Conservation (phyloP, 2,113 vertebrate species). For the Polyodon spathula region DNA sequence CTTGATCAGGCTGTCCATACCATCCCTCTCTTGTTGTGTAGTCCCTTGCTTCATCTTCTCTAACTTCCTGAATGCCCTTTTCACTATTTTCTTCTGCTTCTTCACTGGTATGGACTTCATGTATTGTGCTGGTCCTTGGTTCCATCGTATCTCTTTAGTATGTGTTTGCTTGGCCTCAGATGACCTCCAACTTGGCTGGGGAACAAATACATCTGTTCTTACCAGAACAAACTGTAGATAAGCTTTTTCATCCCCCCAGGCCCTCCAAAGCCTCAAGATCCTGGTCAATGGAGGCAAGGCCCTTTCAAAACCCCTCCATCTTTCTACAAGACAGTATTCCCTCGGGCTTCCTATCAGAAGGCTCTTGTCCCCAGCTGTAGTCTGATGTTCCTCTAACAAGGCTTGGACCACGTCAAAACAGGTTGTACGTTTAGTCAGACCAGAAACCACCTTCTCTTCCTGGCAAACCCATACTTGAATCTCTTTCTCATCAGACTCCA, state of each 20-base stretch:
- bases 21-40: constrained; percentile 55
- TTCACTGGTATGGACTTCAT: constrained; percentile 71
- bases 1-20: constrained; percentile 74
- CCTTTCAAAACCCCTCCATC: constrained; percentile 85
- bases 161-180: constrained; percentile 58
- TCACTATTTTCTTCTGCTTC: constrained; percentile 83
- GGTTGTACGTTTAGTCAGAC: constrained; percentile 85
- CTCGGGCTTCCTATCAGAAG: constrained; percentile 69
- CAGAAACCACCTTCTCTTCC: constrained; percentile 88
- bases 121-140: constrained; percentile 61
- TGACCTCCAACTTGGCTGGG: constrained; percentile 59
- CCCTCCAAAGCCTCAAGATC: constrained; percentile 83
- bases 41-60: constrained; percentile 77
- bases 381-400: constrained; percentile 79
- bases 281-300: constrained; percentile 80
- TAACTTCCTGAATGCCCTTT: constrained; percentile 85
- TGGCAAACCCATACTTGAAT: constrained; percentile 84
- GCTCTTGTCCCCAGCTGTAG: constrained; percentile 61
- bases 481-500: constrained; percentile 69
- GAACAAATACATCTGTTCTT: constrained; percentile 73
- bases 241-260: constrained; percentile 82
- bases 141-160: constrained; percentile 59
- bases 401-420: constrained; percentile 81
- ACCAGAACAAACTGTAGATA: constrained; percentile 79
- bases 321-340: constrained; percentile 86